phyloP scores from a whole-genome alignment of 1,140 invertebrate genomes.

The Pentalonia nigronervosa region DNA sequence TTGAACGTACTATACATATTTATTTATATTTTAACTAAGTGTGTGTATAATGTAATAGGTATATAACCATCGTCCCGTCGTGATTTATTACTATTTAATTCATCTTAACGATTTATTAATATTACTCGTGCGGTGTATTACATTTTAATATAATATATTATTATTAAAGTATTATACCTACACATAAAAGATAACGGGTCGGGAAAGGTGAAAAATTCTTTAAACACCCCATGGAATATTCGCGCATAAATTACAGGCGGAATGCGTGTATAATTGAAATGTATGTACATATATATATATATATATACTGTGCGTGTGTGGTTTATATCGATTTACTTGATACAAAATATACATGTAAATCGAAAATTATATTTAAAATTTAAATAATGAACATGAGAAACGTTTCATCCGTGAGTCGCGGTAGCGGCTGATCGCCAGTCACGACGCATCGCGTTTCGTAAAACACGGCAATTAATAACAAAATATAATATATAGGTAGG shows the following conservation, averaged over 20 bases:
- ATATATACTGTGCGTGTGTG: background rate
- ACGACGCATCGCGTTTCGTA: background rate
- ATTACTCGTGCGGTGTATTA: background rate
- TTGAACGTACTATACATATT: background rate
- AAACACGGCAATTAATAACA: constrained; percentile 9
- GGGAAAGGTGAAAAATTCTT: constrained; percentile 5
- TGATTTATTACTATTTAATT: constrained; percentile 26
- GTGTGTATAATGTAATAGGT: background rate
- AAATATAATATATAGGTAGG: background rate
- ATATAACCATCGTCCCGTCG: background rate
- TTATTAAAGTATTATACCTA: background rate
- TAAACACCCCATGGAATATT: constrained; percentile 4
- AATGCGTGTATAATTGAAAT: constrained; percentile 18
- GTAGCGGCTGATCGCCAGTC: background rate
- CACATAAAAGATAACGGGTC: background rate
- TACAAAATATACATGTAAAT: background rate
- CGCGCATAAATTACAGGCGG: background rate
- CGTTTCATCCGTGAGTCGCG: background rate
- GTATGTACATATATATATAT: background rate
- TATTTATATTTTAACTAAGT: background rate
- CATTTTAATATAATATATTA: background rate
- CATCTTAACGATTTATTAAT: background rate
- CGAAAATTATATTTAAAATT: background rate
- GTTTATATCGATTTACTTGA: background rate
- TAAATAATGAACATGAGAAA: background rate